Evolutionary conservation across 35 echinoderm and acorn worm species (phyloP).

Genomic region (Antedon bifida): DNA sequence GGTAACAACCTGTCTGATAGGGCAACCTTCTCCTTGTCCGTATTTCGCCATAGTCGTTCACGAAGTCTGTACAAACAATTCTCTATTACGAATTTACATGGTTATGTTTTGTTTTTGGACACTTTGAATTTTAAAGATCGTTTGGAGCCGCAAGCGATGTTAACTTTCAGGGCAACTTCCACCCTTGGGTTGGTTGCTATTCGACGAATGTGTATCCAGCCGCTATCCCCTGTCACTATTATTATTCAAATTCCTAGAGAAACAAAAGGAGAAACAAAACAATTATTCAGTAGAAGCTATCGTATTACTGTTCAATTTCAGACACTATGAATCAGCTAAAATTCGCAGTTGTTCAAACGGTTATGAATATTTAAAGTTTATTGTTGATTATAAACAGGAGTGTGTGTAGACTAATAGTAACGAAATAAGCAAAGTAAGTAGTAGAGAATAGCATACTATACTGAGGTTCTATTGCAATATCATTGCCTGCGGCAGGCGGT

Average conservation of each 20-base stretch:
- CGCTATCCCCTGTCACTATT: neutral
- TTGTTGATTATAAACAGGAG: no score
- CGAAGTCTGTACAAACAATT: neutral
- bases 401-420: no score
- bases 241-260: neutral
- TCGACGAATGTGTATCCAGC: neutral
- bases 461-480: no score
- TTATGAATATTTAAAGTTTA: neutral
- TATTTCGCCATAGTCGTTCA: neutral
- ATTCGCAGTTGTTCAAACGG: neutral
- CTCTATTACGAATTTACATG: neutral
- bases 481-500: no score
- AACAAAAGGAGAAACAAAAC: neutral
- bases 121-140: neutral
- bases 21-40: neutral
- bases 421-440: no score
- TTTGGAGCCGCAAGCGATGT: neutral
- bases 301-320: neutral
- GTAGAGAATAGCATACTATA: no score
- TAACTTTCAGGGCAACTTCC: neutral
- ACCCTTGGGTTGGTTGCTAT: neutral
- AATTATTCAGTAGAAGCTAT: neutral
- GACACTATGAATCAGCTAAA: neutral
- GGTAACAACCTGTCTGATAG: neutral
- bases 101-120: slow-evolving; percentile 1